Evolutionary conservation across 2,113 vertebrate species (phyloP).

Genomic region (Rhabdomys dilectus): DNA sequence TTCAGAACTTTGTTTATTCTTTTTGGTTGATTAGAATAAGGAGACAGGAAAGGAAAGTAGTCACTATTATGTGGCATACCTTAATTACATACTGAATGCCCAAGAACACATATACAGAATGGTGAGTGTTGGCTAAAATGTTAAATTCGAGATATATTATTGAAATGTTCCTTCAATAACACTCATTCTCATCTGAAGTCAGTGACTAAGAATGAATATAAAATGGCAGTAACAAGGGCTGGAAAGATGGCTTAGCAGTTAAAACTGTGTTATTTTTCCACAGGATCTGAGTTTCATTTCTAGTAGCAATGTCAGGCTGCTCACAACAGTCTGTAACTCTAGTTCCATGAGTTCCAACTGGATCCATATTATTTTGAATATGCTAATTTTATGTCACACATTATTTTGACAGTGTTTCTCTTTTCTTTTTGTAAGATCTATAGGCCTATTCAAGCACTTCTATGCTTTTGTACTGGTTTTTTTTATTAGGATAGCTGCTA

Average conservation of each 20-base stretch:
- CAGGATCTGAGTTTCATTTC: background rate
- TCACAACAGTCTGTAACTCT: background rate
- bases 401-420: slow-evolving; percentile 15
- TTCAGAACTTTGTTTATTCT: background rate
- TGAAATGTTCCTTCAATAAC: background rate
- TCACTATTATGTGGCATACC: background rate
- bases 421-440: slow-evolving; percentile 59
- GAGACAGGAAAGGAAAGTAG: background rate
- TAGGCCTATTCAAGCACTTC: slow-evolving; percentile 65
- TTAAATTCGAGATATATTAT: background rate
- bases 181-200: background rate
- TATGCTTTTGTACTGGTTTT: slow-evolving; percentile 67
- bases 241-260: background rate
- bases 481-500: slow-evolving; percentile 83
- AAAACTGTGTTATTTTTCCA: background rate
- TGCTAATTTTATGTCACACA: background rate
- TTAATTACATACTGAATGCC: background rate
- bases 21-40: background rate
- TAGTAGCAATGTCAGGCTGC: background rate
- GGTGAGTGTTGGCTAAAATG: background rate
- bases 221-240: background rate
- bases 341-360: background rate
- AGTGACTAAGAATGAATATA: background rate
- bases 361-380: background rate
- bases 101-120: background rate